These are phyloP conservation scores for Lycia hirtaria DNA, from an alignment of 2,888 invertebrate genomes.

Conservation along the genomic window DNA sequence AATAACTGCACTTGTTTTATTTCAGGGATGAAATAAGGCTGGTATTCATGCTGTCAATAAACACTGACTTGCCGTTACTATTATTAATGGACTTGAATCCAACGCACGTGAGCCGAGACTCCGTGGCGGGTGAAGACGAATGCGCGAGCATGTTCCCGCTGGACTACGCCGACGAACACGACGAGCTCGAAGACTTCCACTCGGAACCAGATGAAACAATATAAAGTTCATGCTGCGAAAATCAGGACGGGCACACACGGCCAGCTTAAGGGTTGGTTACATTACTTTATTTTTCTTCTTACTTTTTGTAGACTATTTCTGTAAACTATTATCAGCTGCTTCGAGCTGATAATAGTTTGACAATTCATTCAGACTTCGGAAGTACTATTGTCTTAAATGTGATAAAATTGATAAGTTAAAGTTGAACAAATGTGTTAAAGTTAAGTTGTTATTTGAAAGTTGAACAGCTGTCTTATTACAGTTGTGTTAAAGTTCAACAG, in stretches of 20 bases:
- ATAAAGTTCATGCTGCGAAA: too few species aligned
- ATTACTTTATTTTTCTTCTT: too few species aligned
- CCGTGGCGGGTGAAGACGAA: conserved; percentile 62
- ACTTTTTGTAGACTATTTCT: too few species aligned
- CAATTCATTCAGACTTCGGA: too few species aligned
- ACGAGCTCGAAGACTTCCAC: conserved; percentile 68
- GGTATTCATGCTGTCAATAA: conserved; percentile 69
- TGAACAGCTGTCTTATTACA: too few species aligned
- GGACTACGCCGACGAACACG: conserved; percentile 61
- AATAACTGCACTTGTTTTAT: too few species aligned
- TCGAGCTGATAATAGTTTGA: too few species aligned
- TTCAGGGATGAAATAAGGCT: conserved; percentile 63
- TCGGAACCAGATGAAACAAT: not conserved
- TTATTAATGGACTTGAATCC: conserved; percentile 69
- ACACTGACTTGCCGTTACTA: conserved; percentile 62
- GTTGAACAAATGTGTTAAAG: not conserved
- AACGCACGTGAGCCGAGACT: conserved; percentile 67
- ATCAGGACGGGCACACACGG: too few species aligned
- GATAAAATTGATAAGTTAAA: not conserved
- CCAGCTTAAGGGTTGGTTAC: too few species aligned
- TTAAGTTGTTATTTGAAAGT: not conserved
- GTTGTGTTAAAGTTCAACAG: too few species aligned
- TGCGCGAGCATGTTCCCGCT: conserved; percentile 68
- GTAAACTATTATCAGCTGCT: too few species aligned
- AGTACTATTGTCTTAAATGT: too few species aligned